Evolutionary conservation across 2,113 vertebrate species (phyloP), one percentile per base, ranked within the genome.

Genomic region (Oenanthe melanoleuca): DNA sequence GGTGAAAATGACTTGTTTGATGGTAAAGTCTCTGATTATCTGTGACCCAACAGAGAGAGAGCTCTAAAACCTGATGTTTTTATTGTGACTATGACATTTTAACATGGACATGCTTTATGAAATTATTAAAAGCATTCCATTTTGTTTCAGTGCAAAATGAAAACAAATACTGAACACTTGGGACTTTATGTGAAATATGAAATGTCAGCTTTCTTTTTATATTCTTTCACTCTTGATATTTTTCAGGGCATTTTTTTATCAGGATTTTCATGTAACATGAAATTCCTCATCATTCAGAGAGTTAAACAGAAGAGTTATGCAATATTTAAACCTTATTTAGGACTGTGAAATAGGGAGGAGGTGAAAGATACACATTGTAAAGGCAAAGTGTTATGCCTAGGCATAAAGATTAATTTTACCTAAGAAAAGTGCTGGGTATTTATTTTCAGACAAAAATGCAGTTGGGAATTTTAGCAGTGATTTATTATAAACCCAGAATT

Each of bases 251-350:
- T 38, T 12, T 92, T 88, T 83, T 92, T 37, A 65, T 77, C 42
- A 70, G 50, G 25, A 33, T 77, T 33, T 90, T 93, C 42, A 77
- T 24, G 19, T 65, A 88, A 66, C 71, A 63, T 82, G 21, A 82
- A 89, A 77, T 73, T 77, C 63, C 80, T 90, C 42, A 63, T 84
- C 5, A 2, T 52, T 86, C 60, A 80, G 71, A 65, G 60, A 70
- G 71, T 63, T 90, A 86, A 87, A 63, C 59, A 59, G 80, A 71
- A 74, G 53, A 92, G 47, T 93, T 89, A 91, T 86, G 71, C 60
- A 83, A 90, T 86, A 73, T 93, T 95, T 94, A 94, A 93, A 59
- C 26, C 55, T 90, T 89, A 79, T 94, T 95, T 95, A 85, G 65
- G 92, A 52, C 87, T 89, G 89, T 94, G 87, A 89, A 93, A 80